Evolutionary conservation across 2,888 invertebrate genomes (phyloP).

Genomic region (Lumbricus terrestris): DNA sequence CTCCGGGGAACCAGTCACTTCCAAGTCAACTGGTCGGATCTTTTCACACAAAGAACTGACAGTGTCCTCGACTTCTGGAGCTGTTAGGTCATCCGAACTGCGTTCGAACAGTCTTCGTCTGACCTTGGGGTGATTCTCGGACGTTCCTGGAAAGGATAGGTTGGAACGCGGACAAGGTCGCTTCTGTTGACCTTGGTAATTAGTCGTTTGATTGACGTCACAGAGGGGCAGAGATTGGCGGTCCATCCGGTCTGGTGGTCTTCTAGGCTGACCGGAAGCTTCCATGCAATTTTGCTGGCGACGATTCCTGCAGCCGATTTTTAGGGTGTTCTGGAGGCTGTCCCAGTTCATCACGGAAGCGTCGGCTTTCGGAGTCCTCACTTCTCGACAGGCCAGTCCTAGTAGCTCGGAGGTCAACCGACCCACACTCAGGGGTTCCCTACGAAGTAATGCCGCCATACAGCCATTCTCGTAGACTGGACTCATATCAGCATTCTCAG

Average conservation of each 20-base stretch:
- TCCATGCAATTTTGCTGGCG: neutral
- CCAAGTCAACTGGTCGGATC: neutral
- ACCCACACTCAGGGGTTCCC: neutral
- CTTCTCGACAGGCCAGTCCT: neutral
- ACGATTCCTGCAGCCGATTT: neutral
- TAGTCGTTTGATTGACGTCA: neutral
- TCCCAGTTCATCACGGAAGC: neutral
- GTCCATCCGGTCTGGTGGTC: neutral
- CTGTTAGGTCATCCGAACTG: neutral
- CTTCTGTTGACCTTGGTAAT: neutral
- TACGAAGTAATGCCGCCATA: neutral
- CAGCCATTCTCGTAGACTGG: neutral
- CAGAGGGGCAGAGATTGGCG: neutral
- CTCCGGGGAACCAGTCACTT: neutral
- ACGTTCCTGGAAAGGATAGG: neutral
- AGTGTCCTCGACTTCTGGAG: neutral
- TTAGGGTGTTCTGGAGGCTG: neutral
- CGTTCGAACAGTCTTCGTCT: neutral
- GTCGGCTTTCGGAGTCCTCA: neutral
- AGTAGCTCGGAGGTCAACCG: neutral
- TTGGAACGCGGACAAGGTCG: neutral
- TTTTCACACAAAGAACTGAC: neutral
- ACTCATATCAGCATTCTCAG: neutral
- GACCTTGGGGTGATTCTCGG: neutral
- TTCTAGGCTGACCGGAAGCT: neutral